These are phyloP conservation scores for Portevinia maculata DNA, from an alignment of 2,888 invertebrate species.

Conservation along the genomic window DNA sequence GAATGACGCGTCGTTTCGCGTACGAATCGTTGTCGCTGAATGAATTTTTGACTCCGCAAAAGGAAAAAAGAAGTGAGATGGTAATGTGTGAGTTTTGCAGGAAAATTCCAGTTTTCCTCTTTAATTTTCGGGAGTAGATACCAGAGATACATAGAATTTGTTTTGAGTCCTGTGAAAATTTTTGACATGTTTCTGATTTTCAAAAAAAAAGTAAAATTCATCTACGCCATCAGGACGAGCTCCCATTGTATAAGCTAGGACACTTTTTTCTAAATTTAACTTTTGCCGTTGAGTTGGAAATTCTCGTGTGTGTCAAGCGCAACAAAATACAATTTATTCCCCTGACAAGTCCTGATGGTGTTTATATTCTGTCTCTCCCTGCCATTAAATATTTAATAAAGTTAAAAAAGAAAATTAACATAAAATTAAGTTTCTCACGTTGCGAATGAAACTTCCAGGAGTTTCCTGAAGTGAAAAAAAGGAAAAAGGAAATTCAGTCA, in stretches of 20 bases:
- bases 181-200: too few relatives aligned
- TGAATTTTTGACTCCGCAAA: slow-evolving; percentile 53
- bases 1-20: slow-evolving; percentile 79
- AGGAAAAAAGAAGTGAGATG: slow-evolving; percentile 23
- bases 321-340: slow-evolving; percentile 37
- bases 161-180: not conserved
- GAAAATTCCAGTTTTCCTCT: slow-evolving; percentile 48
- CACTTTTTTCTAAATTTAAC: slow-evolving; percentile 8
- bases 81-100: slow-evolving; percentile 40
- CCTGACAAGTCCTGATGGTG: slow-evolving; percentile 62
- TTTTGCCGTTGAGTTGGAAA: slow-evolving; percentile 30
- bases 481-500: slow-evolving; percentile 56
- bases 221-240: slow-evolving; percentile 51
- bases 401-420: slow-evolving; percentile 37
- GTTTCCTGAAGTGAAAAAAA: slow-evolving; percentile 34
- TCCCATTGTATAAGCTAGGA: slow-evolving; percentile 36
- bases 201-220: slow-evolving; percentile 48
- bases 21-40: slow-evolving; percentile 58
- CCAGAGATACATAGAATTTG: slow-evolving; percentile 31
- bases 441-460: slow-evolving; percentile 19
- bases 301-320: slow-evolving; percentile 27
- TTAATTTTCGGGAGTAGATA: slow-evolving; percentile 39
- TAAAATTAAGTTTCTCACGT: slow-evolving; percentile 23
- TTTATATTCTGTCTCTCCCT: slow-evolving; percentile 20
- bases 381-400: slow-evolving; percentile 56